Evolutionary conservation across 1,140 invertebrate species (phyloP), one percentile per base, ranked within the genome.

Genomic region (Ceratina australensis): DNA sequence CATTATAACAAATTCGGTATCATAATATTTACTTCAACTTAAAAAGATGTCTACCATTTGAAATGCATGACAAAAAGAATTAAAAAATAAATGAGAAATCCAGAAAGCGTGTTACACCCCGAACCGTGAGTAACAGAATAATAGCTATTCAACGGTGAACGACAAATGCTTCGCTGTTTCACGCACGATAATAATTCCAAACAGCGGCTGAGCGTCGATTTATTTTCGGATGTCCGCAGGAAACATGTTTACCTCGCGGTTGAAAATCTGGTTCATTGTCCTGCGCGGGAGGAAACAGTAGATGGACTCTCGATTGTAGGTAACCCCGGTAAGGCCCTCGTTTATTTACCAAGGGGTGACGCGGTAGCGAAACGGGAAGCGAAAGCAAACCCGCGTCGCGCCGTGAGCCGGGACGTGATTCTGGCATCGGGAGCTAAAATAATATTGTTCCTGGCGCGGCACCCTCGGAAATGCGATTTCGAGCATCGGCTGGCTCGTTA

Each of bases 361-460:
- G 68, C 13, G 28, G 61, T 47, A 50, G 72, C 72, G 73, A 63
- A 64, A 64, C 61, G 73, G 74, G 78, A 81, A 77, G 64, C 71
- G 81, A 42, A 85, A 88, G 84, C 75, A 87, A 87, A 88, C 76
- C 66, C 59, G 50, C 49, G 42, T 56, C 50, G 63, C 54, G 42
- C 61, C 47, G 57, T 18, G 52, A 54, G 33, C 33, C 33, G 63
- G 79, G 77, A 72, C 68, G 79, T 78, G 78, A 79, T 87, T 88
- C 79, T 60, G 56, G 60, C 81, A 86, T 87, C 75, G 72, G 79
- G 63, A 82, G 75, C 82, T 89, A 75, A 86, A 87, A 90, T 89
- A 91, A 91, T 89, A 90, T 91, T 90, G 87, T 90, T 86, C 74
- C 82, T 87, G 72, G 71, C 84, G n/a, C 16, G 60, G 63, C 68